Conservation (phyloP, 2,888 invertebrate genomes). For the Zaprionus lineosus region DNA sequence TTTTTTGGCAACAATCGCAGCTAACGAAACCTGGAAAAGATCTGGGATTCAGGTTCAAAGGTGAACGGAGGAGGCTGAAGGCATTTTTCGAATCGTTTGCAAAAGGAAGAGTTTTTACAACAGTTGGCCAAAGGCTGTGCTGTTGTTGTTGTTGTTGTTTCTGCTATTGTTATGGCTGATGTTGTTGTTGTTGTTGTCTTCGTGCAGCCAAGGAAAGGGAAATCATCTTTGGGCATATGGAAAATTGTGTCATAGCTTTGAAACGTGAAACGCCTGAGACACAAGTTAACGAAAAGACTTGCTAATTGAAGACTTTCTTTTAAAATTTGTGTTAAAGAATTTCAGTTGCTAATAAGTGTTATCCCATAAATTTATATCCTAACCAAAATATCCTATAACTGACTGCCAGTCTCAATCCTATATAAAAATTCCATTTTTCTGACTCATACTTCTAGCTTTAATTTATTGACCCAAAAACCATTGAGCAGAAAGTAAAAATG, state of each 20-base stretch:
- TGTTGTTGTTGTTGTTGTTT: background rate
- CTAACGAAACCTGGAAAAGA: conserved; percentile 31
- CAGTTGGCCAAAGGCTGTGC: conserved; percentile 30
- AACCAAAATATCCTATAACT: too few relatives aligned
- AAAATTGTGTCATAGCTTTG: conserved; percentile 66
- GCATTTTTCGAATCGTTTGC: conserved; percentile 20
- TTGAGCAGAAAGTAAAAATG: too few relatives aligned
- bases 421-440: too few relatives aligned
- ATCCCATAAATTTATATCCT: too few relatives aligned
- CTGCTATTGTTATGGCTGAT: conserved; percentile 12
- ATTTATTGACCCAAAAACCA: too few relatives aligned
- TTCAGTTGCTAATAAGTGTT: conserved; percentile 4
- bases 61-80: conserved; percentile 43
- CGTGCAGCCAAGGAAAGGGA: conserved; percentile 59
- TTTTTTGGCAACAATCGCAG: conserved; percentile 24
- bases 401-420: too few relatives aligned
- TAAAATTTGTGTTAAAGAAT: conserved; percentile 2
- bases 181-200: conserved; percentile 19
- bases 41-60: conserved; percentile 59
- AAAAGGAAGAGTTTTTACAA: conserved; percentile 51
- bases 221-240: conserved; percentile 34
- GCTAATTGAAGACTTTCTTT: conserved; percentile 34
- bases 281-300: conserved; percentile 23
- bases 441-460: too few relatives aligned
- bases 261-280: conserved; percentile 25